Conservation (phyloP, 2,797 vertebrate genomes). For the Podarcis siculus region DNA sequence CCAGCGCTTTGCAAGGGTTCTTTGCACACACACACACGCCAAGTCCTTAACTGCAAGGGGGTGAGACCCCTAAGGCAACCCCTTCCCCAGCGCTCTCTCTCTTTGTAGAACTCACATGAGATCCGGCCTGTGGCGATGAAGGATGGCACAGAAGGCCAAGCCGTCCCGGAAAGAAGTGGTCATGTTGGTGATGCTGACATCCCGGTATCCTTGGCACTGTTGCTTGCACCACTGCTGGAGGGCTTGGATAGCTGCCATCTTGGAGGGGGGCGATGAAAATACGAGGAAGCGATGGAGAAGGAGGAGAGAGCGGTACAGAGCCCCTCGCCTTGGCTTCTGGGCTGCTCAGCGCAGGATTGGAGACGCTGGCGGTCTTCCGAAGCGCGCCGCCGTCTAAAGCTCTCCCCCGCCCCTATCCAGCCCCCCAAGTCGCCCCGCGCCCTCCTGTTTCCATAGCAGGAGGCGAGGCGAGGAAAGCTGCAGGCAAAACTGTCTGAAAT, state of each 20-base stretch:
- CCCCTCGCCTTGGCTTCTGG: neutral
- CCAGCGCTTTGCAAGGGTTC: no score
- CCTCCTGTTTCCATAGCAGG: no score
- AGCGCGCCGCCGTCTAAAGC: neutral
- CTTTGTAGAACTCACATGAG: conserved; percentile 87
- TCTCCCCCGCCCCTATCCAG: no score
- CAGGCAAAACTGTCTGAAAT: no score
- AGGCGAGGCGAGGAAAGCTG: no score
- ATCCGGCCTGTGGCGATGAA: conserved; percentile 94
- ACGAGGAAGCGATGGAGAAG: neutral
- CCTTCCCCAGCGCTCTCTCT: fast-evolving
- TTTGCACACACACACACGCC: no score
- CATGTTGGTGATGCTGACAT: conserved; percentile 93
- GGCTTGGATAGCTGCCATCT: conserved; percentile 93
- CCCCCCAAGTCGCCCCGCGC: neutral
- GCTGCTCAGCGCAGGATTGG: neutral
- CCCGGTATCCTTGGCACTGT: conserved; percentile 91
- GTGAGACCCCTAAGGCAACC: no score
- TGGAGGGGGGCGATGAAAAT: neutral
- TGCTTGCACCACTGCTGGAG: conserved; percentile 92
- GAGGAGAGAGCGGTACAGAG: neutral
- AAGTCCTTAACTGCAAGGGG: neutral
- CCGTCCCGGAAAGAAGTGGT: conserved; percentile 95
- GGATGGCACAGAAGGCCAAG: conserved; percentile 95
- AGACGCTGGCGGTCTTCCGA: neutral